Percentiles rank a stretch among this genome's conserved stretches.
phyloP scores from a whole-genome alignment of 2,797 vertebrate genomes.

The Lepus oiostolus region DNA sequence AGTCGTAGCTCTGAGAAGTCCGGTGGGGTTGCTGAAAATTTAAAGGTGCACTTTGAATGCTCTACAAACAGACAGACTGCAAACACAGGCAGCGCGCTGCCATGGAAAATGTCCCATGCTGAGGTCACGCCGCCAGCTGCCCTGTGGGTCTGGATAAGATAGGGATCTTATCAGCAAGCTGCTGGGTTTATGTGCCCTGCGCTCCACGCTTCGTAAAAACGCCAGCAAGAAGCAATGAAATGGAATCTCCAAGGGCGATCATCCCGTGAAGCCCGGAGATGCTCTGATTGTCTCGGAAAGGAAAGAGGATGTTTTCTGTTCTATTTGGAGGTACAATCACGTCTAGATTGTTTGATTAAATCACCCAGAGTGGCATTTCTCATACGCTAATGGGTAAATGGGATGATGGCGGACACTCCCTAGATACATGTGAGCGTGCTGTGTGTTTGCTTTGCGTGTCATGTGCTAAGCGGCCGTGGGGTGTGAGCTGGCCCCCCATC shows the following conservation, averaged over 20 bases:
- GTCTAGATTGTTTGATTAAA: constrained; percentile 13
- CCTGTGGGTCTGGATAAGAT: background rate
- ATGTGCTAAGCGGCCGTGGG: background rate
- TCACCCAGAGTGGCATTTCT: constrained; percentile 1
- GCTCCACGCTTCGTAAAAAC: background rate
- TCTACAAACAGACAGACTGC: background rate
- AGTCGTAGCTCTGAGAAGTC: background rate
- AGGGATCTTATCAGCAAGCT: background rate
- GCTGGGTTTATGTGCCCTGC: background rate
- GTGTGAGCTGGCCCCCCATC: too few species aligned
- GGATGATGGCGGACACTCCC: background rate
- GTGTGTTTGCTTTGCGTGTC: background rate
- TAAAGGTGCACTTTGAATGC: background rate
- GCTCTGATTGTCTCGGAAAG: background rate
- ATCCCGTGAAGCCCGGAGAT: background rate
- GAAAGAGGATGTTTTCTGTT: background rate
- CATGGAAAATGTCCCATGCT: fast-evolving
- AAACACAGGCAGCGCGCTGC: background rate
- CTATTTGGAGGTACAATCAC: background rate
- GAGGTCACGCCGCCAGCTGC: background rate
- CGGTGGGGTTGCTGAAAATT: background rate
- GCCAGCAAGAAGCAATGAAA: background rate
- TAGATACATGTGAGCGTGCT: background rate
- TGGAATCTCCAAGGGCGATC: background rate
- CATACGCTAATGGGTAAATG: background rate